Evolutionary conservation across 2,888 invertebrate species (phyloP).

Genomic region (Minunthozetes semirufus): DNA sequence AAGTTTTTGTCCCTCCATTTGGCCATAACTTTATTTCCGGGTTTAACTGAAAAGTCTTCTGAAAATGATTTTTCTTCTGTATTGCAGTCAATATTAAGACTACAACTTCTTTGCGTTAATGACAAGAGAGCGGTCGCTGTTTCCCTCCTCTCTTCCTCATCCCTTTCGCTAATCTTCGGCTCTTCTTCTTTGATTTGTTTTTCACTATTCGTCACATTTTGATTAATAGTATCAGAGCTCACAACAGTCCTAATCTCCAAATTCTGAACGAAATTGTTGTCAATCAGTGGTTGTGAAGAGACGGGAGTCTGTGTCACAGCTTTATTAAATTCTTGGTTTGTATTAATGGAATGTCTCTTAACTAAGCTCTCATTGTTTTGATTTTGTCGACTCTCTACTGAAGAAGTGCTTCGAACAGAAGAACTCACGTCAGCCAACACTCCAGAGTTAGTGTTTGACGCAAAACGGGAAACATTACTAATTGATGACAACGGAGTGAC

Average conservation of each 20-base stretch:
- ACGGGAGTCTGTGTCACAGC: background rate
- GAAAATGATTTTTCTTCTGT: background rate
- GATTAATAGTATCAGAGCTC: background rate
- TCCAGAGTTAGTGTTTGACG: background rate
- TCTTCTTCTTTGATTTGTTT: background rate
- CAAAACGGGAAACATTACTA: conserved; percentile 16
- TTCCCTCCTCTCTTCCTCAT: conserved; percentile 27
- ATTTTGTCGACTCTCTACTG: background rate
- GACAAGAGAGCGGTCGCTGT: conserved; percentile 15
- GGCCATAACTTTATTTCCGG: conserved; percentile 40
- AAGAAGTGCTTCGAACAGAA: conserved; percentile 9
- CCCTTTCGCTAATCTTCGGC: background rate
- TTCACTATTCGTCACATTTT: background rate
- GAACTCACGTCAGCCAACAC: conserved; percentile 20
- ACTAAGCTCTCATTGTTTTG: conserved; percentile 17
- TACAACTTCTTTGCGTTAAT: background rate
- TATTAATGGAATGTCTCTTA: conserved; percentile 4
- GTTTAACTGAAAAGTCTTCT: background rate
- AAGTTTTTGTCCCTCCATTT: conserved; percentile 43
- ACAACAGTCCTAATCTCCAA: background rate
- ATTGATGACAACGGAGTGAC: background rate
- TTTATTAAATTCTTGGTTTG: background rate
- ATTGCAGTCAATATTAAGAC: conserved; percentile 8
- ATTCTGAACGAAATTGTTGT: background rate
- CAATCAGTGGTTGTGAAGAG: background rate